A percentile compares a stretch with the other conserved stretches of the same genome.
phyloP scores from a whole-genome alignment of 2,113 vertebrate genomes.

The Hemicordylus capensis region DNA sequence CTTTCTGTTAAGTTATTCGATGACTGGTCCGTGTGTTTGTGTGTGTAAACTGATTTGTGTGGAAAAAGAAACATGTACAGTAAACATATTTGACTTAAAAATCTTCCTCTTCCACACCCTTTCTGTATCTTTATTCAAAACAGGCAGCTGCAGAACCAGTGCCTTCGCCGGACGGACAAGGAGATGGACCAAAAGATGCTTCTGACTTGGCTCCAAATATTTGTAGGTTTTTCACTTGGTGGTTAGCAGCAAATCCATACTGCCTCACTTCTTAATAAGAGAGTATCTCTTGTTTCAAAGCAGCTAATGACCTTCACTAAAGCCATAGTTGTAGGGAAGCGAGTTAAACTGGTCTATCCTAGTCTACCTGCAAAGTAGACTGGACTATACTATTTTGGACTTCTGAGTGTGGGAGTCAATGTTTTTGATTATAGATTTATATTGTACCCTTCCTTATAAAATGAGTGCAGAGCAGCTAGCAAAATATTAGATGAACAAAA shows the following conservation, averaged over 20 bases:
- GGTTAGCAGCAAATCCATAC: slow-evolving; percentile 10
- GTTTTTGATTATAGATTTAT: too few relatives aligned
- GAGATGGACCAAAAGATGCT: slow-evolving; percentile 65
- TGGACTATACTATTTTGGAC: too few relatives aligned
- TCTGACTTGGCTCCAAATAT: slow-evolving; percentile 73
- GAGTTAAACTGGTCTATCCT: background rate
- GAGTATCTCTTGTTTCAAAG: background rate
- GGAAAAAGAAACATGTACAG: slow-evolving; percentile 11
- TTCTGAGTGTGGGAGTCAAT: too few relatives aligned
- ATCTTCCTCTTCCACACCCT: background rate
- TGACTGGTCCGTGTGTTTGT: background rate
- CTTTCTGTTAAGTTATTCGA: background rate
- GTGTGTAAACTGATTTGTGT: background rate
- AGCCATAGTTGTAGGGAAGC: background rate
- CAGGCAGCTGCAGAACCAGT: slow-evolving; percentile 68
- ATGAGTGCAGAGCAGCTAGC: too few relatives aligned
- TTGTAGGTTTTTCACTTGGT: slow-evolving; percentile 71
- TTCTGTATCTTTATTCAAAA: slow-evolving; percentile 42
- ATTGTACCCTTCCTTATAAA: too few relatives aligned
- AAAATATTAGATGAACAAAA: too few relatives aligned
- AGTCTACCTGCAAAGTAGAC: background rate
- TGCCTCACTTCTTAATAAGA: slow-evolving; percentile 22
- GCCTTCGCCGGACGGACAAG: slow-evolving; percentile 55
- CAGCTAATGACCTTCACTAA: background rate
- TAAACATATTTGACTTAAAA: slow-evolving; percentile 44